These are phyloP conservation scores for Gopherus flavomarginatus DNA, from an alignment of 2,113 vertebrate genomes.

Conservation along the genomic window DNA sequence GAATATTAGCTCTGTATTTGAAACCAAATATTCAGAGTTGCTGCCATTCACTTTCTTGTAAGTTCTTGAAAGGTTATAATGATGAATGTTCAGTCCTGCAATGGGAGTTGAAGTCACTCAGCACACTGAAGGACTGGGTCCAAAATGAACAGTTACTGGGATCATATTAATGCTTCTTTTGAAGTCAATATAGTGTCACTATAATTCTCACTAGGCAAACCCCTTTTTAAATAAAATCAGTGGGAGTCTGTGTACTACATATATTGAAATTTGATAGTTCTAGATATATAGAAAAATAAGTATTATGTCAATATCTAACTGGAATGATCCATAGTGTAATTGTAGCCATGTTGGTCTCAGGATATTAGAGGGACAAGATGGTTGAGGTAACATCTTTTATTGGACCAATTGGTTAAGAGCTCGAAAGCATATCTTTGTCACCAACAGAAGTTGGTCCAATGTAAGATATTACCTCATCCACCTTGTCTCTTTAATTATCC, in stretches of 20 bases:
- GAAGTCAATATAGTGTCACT: not conserved
- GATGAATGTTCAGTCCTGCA: not conserved
- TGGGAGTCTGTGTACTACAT: not conserved
- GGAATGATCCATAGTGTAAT: not conserved
- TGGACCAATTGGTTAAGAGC: not conserved
- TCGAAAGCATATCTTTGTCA: too few species aligned
- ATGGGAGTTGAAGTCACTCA: not conserved
- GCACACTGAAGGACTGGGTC: not conserved
- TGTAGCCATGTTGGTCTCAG: not conserved
- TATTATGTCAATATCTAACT: not conserved
- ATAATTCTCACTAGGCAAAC: not conserved
- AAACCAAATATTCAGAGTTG: not conserved
- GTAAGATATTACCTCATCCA: too few species aligned
- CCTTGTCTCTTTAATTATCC: too few species aligned
- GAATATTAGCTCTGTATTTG: not conserved
- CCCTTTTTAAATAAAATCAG: not conserved
- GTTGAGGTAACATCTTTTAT: not conserved
- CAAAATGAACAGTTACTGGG: not conserved
- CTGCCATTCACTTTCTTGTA: not conserved
- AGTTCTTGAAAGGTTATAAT: not conserved
- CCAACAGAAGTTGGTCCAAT: too few species aligned
- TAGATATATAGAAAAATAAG: not conserved
- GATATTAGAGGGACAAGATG: not conserved
- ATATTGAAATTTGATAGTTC: not conserved
- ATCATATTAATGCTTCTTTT: not conserved